Conservation (phyloP, 1,140 invertebrate species). For the Phymastichus coffea region DNA sequence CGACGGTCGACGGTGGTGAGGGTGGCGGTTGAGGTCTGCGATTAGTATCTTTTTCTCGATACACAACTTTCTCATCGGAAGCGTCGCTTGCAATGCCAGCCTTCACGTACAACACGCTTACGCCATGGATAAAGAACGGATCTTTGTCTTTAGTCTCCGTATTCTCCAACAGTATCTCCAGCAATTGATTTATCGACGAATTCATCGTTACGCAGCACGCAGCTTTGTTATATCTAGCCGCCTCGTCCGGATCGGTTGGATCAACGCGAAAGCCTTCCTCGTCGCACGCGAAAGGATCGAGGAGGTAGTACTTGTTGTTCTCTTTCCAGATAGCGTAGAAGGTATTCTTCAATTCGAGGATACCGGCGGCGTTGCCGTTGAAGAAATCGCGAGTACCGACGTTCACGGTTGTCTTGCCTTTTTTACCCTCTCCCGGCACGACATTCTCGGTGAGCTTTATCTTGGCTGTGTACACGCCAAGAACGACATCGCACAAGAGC, state of each 20-base stretch:
- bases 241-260: conserved; percentile 16
- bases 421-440: conserved; percentile 38
- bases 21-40: conserved; percentile 35
- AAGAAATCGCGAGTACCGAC: conserved; percentile 42
- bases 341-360: conserved; percentile 45
- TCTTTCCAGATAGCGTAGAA: conserved; percentile 51
- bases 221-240: conserved; percentile 27
- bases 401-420: conserved; percentile 35
- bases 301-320: conserved; percentile 43
- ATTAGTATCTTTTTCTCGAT: conserved; percentile 41
- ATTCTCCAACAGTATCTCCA: conserved; percentile 45
- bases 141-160: conserved; percentile 43
- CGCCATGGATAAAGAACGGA: conserved; percentile 44
- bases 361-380: conserved; percentile 28
- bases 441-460: conserved; percentile 44
- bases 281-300: conserved; percentile 51
- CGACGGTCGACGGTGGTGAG: background rate
- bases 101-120: conserved; percentile 47
- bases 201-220: conserved; percentile 47
- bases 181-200: conserved; percentile 42
- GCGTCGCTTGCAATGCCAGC: conserved; percentile 27
- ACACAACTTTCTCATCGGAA: conserved; percentile 42
- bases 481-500: conserved; percentile 45
- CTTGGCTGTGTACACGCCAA: conserved; percentile 49
- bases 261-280: conserved; percentile 41